A percentile compares a stretch with the other conserved stretches of the same genome.
These are phyloP conservation scores for Gymnosoma rotundatum DNA, from an alignment of 2,888 invertebrate genomes.

Conservation along the genomic window DNA sequence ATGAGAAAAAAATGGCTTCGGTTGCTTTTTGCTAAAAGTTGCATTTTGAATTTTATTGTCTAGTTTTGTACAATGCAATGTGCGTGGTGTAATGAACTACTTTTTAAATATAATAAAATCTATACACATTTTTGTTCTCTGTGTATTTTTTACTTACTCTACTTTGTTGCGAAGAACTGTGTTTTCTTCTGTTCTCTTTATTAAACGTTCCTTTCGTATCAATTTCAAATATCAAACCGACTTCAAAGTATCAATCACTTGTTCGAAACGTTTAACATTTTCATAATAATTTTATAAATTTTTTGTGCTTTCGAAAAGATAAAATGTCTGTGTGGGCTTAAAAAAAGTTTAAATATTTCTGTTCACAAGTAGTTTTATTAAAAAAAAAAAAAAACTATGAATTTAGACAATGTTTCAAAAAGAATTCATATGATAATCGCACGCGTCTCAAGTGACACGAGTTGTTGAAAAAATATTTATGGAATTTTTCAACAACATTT, in stretches of 20 bases:
- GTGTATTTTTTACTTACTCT: constrained; percentile 26
- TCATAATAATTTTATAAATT: not conserved
- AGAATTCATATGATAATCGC: constrained; percentile 76
- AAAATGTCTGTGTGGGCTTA: constrained; percentile 24
- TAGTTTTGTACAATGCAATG: too few relatives aligned
- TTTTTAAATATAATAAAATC: not conserved
- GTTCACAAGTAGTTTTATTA: not conserved
- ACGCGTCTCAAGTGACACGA: constrained; percentile 81
- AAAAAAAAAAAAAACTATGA: not conserved
- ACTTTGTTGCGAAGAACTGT: constrained; percentile 6
- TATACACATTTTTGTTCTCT: not conserved
- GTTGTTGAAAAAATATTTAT: constrained; percentile 60
- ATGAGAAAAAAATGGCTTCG: too few relatives aligned
- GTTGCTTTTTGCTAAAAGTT: too few relatives aligned
- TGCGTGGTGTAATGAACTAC: too few relatives aligned
- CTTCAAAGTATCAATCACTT: constrained; percentile 68
- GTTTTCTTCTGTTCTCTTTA: constrained; percentile 9
- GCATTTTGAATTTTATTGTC: too few relatives aligned
- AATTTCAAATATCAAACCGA: constrained; percentile 67
- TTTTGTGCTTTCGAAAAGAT: constrained; percentile 9
- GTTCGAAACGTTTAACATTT: constrained; percentile 41
- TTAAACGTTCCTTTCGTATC: constrained; percentile 33
- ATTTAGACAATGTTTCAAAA: constrained; percentile 4
- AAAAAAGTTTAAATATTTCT: constrained; percentile 18
- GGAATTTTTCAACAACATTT: constrained; percentile 48